Evolutionary conservation across 1,140 invertebrate genomes (phyloP).

Genomic region (Leptinotarsa undecemlineata): DNA sequence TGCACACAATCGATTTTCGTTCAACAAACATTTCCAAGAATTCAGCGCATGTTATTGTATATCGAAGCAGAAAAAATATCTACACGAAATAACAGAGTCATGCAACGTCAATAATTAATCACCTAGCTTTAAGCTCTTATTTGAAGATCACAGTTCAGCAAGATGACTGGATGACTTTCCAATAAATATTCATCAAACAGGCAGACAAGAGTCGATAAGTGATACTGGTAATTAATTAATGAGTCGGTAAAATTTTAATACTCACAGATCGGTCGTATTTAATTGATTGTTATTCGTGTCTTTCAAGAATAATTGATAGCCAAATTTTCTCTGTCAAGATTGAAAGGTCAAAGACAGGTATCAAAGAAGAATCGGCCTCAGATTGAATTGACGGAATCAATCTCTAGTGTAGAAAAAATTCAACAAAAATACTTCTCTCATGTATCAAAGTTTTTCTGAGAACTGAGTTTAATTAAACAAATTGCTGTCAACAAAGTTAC

Average conservation of each 20-base stretch:
- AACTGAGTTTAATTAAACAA: too few relatives aligned
- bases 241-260: constrained; percentile 14
- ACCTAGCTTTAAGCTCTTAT: constrained; percentile 22
- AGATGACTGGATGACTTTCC: constrained; percentile 20
- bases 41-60: background rate
- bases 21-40: background rate
- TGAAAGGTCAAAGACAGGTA: background rate
- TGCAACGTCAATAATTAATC: constrained; percentile 27
- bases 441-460: too few relatives aligned
- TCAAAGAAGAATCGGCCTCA: too few relatives aligned
- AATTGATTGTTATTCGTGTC: background rate
- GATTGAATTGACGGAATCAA: too few relatives aligned
- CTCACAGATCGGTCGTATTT: background rate
- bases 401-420: too few relatives aligned
- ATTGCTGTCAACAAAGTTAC: too few relatives aligned
- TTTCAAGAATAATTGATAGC: background rate
- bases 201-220: constrained; percentile 16
- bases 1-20: background rate
- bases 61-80: background rate
- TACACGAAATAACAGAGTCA: constrained; percentile 8
- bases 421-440: too few relatives aligned
- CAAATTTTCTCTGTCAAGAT: background rate
- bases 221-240: constrained; percentile 27
- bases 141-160: constrained; percentile 23
- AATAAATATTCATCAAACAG: constrained; percentile 23